A percentile compares a stretch with the other conserved stretches of the same genome.
These are phyloP conservation scores for Lepus townsendii DNA, from an alignment of 2,797 vertebrate species.

Conservation along the genomic window DNA sequence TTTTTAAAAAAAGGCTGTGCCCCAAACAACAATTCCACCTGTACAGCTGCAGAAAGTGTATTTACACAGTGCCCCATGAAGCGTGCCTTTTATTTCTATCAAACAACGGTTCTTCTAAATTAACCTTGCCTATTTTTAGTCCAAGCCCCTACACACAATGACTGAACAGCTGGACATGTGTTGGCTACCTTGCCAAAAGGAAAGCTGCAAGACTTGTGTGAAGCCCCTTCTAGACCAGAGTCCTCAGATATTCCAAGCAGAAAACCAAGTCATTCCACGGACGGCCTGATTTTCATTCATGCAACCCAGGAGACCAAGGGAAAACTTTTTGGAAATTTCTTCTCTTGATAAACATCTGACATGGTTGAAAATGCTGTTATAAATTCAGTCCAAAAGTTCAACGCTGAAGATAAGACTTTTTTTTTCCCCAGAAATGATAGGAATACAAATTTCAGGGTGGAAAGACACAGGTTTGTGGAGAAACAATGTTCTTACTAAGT, in stretches of 20 bases:
- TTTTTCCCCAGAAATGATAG: neutral
- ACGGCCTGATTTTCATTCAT: neutral
- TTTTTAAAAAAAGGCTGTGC: neutral
- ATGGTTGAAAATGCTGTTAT: neutral
- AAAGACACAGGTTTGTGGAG: neutral
- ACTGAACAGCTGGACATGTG: neutral
- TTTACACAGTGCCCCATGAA: neutral
- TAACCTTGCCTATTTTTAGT: neutral
- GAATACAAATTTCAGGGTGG: neutral
- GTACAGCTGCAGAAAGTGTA: neutral
- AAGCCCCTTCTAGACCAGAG: neutral
- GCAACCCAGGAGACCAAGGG: neutral
- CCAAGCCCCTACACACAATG: neutral
- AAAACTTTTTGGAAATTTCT: constrained; percentile 5
- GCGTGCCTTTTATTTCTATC: neutral
- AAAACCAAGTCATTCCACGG: neutral
- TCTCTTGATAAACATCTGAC: neutral
- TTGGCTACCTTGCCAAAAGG: neutral
- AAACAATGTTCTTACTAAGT: constrained; percentile 66
- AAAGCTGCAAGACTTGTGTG: neutral
- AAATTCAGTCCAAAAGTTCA: constrained; percentile 59
- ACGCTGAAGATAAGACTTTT: constrained; percentile 11
- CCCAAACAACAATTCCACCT: neutral
- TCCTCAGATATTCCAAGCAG: neutral
- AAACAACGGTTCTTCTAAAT: constrained; percentile 45